Conservation (phyloP, 2,888 invertebrate genomes). For the Drosophila affinis region DNA sequence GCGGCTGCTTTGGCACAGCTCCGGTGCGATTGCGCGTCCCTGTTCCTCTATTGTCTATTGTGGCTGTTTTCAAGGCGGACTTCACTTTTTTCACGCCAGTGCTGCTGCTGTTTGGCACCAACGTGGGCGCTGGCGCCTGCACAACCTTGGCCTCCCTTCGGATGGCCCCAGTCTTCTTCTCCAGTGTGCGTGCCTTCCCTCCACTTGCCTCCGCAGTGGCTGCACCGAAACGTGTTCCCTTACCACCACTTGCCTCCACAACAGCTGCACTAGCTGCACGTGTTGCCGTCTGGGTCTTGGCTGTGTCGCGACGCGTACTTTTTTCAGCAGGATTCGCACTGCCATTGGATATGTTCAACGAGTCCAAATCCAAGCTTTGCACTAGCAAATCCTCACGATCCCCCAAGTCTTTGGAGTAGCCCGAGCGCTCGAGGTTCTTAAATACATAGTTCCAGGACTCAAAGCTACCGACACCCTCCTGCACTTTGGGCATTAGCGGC, state of each 20-base stretch:
- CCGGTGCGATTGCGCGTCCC: conserved; percentile 47
- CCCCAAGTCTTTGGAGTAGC: conserved; percentile 87
- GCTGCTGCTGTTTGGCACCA: conserved; percentile 49
- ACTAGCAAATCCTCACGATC: conserved; percentile 87
- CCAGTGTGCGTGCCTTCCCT: conserved; percentile 66
- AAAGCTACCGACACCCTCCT: conserved; percentile 88
- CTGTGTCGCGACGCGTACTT: conserved; percentile 54
- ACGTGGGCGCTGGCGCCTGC: conserved; percentile 46
- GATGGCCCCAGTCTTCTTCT: conserved; percentile 61
- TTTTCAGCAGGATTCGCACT: conserved; percentile 46
- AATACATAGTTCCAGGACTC: conserved; percentile 93
- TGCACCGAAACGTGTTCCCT: conserved; percentile 2
- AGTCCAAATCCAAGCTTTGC: conserved; percentile 82
- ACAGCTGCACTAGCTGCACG: background rate
- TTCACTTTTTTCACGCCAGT: conserved; percentile 70
- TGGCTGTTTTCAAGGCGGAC: conserved; percentile 71
- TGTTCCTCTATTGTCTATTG: conserved; percentile 57
- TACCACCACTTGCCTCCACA: background rate
- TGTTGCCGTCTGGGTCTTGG: conserved; percentile 13
- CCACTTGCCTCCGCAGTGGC: conserved; percentile 29
- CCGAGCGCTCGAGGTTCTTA: conserved; percentile 89
- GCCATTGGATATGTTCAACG: conserved; percentile 77
- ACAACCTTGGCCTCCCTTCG: conserved; percentile 37
- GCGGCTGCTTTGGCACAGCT: conserved; percentile 67
- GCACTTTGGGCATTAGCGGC: conserved; percentile 84